These are phyloP conservation scores for Botia almorhae DNA, from an alignment of 2,797 vertebrate species.

Conservation along the genomic window DNA sequence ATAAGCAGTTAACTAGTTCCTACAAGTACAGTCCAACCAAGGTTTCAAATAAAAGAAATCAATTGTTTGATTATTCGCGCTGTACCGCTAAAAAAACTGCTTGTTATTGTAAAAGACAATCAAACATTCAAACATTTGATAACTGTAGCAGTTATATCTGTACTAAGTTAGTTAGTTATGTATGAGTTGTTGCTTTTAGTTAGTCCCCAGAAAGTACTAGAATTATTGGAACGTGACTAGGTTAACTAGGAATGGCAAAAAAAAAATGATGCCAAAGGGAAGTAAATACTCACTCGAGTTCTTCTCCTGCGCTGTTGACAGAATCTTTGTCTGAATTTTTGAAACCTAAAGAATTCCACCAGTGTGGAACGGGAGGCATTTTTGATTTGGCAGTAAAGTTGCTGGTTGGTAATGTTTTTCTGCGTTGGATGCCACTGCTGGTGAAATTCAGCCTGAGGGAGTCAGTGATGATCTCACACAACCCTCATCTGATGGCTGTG, in stretches of 20 bases:
- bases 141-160: no score
- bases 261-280: not conserved
- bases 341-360: not conserved
- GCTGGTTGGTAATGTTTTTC: constrained; percentile 14
- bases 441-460: constrained; percentile 30
- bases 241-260: not conserved
- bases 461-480: constrained; percentile 29
- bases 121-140: not conserved
- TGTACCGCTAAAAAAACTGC: no score
- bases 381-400: constrained; percentile 34
- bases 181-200: not conserved
- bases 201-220: not conserved
- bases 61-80: no score
- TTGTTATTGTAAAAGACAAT: no score
- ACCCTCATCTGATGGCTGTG: constrained; percentile 19
- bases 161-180: no score
- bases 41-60: not conserved
- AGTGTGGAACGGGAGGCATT: not conserved
- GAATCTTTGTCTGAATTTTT: not conserved
- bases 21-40: not conserved
- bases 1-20: not conserved
- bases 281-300: not conserved
- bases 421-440: not conserved
- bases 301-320: not conserved
- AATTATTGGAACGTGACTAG: not conserved